A percentile compares a stretch with the other conserved stretches of the same genome.
phyloP scores from a whole-genome alignment of 30 jellyfish, hydroid and myxozoan species.

The Pelagia noctiluca region DNA sequence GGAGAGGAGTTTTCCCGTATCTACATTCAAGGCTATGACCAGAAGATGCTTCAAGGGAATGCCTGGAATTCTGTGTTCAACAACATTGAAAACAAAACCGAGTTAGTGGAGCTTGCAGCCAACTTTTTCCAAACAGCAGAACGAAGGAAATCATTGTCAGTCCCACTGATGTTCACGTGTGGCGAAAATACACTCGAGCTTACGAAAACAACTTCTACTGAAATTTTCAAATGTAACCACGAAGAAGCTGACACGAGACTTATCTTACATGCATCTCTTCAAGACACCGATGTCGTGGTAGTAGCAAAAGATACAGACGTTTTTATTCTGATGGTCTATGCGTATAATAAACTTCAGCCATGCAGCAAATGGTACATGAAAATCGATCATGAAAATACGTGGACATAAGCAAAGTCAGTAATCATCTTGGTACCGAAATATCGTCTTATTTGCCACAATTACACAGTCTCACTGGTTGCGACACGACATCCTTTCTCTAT shows the following conservation, averaged over 20 bases:
- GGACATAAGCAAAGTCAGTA: slow-evolving; percentile 14
- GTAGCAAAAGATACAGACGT: too few species aligned
- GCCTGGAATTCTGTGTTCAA: slow-evolving; percentile 25
- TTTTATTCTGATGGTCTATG: too few species aligned
- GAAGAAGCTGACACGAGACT: too few species aligned
- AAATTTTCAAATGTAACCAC: too few species aligned
- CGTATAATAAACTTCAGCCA: too few species aligned
- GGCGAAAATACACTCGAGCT: neutral
- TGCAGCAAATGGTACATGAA: too few species aligned
- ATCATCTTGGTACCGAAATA: neutral
- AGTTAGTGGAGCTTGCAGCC: slow-evolving; percentile 9
- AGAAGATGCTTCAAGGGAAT: slow-evolving; percentile 43
- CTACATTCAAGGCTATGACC: slow-evolving; percentile 36
- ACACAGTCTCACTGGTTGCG: slow-evolving; percentile 33
- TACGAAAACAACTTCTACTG: neutral
- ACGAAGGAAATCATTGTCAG: slow-evolving; percentile 13
- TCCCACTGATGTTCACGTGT: neutral
- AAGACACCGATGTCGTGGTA: too few species aligned
- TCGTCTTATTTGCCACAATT: slow-evolving; percentile 19
- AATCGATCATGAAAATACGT: slow-evolving; percentile 19
- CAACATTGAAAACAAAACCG: slow-evolving; percentile 17
- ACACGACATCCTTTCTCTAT: slow-evolving; percentile 30
- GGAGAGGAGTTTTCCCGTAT: slow-evolving; percentile 13
- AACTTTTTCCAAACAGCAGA: slow-evolving; percentile 17
- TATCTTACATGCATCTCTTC: too few species aligned